Evolutionary conservation across 2,113 vertebrate species (phyloP).

Genomic region (Lepus timidus): DNA sequence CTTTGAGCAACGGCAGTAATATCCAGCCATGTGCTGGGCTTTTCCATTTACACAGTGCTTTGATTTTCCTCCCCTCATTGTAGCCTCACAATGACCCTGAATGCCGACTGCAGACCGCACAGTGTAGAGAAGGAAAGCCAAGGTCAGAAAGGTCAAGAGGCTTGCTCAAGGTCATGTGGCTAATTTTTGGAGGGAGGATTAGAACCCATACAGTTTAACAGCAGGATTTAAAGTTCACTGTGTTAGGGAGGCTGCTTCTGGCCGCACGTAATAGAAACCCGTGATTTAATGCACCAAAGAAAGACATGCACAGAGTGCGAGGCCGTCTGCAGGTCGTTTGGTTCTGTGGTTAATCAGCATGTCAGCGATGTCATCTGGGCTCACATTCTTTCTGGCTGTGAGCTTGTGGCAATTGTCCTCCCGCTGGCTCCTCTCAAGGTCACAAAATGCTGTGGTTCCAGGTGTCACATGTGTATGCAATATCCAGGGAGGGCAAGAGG

Average conservation of each 20-base stretch:
- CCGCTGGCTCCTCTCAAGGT: not conserved
- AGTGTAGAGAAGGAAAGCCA: not conserved
- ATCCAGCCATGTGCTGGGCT: not conserved
- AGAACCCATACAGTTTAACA: not conserved
- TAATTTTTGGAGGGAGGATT: not conserved
- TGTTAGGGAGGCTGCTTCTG: not conserved
- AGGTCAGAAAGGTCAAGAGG: not conserved
- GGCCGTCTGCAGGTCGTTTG: not conserved
- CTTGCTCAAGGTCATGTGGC: not conserved
- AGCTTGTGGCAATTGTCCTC: not conserved
- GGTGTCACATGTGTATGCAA: not conserved
- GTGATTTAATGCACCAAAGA: not conserved
- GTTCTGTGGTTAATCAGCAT: not conserved
- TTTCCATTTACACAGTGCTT: slow-evolving; percentile 10
- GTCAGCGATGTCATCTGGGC: not conserved
- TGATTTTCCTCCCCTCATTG: not conserved
- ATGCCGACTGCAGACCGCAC: not conserved
- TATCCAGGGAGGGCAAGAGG: not conserved
- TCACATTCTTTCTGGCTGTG: not conserved
- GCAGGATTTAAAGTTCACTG: slow-evolving; percentile 15
- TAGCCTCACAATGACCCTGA: not conserved
- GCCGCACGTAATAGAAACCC: not conserved
- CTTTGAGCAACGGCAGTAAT: not conserved
- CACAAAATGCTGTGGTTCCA: slow-evolving; percentile 4
- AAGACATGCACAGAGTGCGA: not conserved